phyloP scores from a whole-genome alignment of 53 echinoderm and acorn worm genomes.

The Crossaster papposus region DNA sequence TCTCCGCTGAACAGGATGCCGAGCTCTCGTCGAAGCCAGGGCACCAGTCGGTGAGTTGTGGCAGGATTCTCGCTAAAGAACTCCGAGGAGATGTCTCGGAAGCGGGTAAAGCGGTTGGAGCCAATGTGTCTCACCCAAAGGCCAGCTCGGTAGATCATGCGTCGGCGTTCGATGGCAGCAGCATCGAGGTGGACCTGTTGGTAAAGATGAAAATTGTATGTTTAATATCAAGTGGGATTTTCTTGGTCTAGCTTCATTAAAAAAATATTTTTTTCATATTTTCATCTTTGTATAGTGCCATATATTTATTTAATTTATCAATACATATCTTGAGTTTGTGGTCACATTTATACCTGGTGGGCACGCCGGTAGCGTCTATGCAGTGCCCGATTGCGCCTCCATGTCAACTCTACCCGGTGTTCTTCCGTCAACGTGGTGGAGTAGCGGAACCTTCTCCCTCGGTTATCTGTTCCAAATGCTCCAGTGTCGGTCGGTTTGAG shows the following conservation, averaged over 20 bases:
- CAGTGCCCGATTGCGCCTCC: constrained; percentile 69
- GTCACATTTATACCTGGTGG: constrained; percentile 30
- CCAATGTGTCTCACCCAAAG: constrained; percentile 77
- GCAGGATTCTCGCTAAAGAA: constrained; percentile 90
- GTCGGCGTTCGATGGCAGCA: constrained; percentile 72
- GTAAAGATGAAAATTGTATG: too few relatives aligned
- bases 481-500: constrained; percentile 65
- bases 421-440: constrained; percentile 81
- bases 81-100: constrained; percentile 83
- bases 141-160: constrained; percentile 81
- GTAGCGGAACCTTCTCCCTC: constrained; percentile 77
- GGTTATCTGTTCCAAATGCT: constrained; percentile 48
- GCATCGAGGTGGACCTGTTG: constrained; percentile 55
- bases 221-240: too few relatives aligned
- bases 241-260: too few relatives aligned
- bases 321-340: background rate
- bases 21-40: constrained; percentile 89
- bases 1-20: constrained; percentile 82
- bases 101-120: constrained; percentile 70
- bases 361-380: constrained; percentile 60
- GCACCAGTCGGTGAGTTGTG: constrained; percentile 85
- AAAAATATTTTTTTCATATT: too few relatives aligned
- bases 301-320: too few relatives aligned
- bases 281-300: too few relatives aligned
- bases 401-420: constrained; percentile 66